These are phyloP conservation scores for Brachyhypopomus occidentalis DNA, from an alignment of 2,113 vertebrate genomes.

Conservation along the genomic window DNA sequence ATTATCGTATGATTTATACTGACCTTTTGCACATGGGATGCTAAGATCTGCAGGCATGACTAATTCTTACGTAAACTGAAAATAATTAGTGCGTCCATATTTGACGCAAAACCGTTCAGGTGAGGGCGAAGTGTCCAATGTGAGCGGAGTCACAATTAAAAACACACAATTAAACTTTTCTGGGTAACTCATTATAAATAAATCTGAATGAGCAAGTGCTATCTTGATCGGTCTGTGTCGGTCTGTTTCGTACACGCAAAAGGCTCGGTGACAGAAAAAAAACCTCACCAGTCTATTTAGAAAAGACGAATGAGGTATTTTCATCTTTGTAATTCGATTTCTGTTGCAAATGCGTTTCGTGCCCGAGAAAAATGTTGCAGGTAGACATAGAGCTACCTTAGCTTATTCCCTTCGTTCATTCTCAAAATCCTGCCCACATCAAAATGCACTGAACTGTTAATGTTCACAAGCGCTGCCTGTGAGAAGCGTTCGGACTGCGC, in stretches of 20 bases:
- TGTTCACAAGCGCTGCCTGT: too few species aligned
- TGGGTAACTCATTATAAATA: not conserved
- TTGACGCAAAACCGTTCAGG: not conserved
- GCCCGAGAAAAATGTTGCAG: not conserved
- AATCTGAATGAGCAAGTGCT: not conserved
- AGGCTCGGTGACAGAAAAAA: not conserved
- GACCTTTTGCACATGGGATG: not conserved
- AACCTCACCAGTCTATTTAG: not conserved
- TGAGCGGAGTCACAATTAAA: not conserved
- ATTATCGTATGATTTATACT: too few species aligned
- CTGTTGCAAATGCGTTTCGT: conserved; percentile 11
- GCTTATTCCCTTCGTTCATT: not conserved
- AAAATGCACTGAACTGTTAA: too few species aligned
- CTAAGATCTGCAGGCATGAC: not conserved
- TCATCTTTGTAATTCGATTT: not conserved
- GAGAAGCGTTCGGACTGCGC: not conserved
- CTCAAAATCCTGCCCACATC: too few species aligned
- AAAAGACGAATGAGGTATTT: not conserved
- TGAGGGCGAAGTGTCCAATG: not conserved
- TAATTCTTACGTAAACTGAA: not conserved
- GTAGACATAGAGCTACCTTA: not conserved
- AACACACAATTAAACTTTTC: too few species aligned
- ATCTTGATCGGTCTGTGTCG: not conserved
- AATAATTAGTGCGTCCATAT: not conserved
- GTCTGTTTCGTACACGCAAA: not conserved